Conservation (phyloP, 1,140 invertebrate species). For the Sitophilus oryzae region DNA sequence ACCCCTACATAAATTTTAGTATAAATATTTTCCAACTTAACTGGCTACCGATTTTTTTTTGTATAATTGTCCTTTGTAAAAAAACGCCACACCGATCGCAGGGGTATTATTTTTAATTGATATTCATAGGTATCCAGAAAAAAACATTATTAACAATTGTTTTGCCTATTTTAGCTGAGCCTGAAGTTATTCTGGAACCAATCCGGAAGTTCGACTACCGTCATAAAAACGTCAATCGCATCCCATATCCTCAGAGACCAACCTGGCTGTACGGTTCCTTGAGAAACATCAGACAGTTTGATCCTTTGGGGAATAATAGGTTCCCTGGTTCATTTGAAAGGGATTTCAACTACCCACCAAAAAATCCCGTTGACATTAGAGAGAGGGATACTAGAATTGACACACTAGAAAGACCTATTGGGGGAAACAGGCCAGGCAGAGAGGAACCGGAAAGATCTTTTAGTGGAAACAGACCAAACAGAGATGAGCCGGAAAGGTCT, state of each 20-base stretch:
- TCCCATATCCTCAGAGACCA: slow-evolving; percentile 39
- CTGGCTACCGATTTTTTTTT: no score
- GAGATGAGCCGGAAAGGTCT: no score
- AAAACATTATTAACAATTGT: background rate
- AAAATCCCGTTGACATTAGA: background rate
- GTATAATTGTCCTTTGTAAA: no score
- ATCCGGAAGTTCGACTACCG: slow-evolving; percentile 40
- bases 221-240: slow-evolving; percentile 40
- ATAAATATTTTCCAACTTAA: no score
- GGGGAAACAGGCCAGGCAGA: background rate
- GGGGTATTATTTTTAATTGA: no score
- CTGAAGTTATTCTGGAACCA: slow-evolving; percentile 33
- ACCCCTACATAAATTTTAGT: no score
- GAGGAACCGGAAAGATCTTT: no score
- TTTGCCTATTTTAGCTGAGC: slow-evolving; percentile 27
- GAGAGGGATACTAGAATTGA: background rate
- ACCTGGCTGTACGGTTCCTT: slow-evolving; percentile 36
- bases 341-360: background rate
- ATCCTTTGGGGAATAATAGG: slow-evolving; percentile 24
- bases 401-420: background rate
- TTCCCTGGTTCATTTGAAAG: background rate
- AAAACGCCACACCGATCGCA: no score
- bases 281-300: slow-evolving; percentile 39
- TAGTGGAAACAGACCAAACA: no score
- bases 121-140: no score